Percentiles rank a stretch among this genome's conserved stretches.
Conservation (phyloP, 2,888 invertebrate species). For the Deilephila elpenor region DNA sequence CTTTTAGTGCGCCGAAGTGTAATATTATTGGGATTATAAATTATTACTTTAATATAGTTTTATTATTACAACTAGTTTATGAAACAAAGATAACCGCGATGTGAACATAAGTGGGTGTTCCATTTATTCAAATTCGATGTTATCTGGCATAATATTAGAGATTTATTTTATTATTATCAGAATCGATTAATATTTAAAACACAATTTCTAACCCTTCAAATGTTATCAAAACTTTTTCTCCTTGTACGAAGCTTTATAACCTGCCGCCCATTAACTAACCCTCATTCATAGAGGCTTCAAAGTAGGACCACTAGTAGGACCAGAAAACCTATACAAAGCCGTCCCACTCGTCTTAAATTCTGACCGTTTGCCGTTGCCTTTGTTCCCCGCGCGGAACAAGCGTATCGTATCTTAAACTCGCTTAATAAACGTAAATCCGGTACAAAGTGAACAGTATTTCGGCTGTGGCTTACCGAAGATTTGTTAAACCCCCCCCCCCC, state of each 20-base stretch:
- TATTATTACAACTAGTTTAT: too few species aligned
- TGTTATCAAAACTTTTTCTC: not conserved
- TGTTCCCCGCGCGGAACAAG: slow-evolving; percentile 19
- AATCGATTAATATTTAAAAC: too few species aligned
- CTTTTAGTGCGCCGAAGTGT: not conserved
- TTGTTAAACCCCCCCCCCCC: slow-evolving; percentile 65
- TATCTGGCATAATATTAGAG: too few species aligned
- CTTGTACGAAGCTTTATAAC: not conserved
- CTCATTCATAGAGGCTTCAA: slow-evolving; percentile 14
- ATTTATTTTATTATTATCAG: too few species aligned
- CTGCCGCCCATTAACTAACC: not conserved
- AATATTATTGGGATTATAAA: not conserved
- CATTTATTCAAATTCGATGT: too few species aligned
- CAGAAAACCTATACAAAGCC: slow-evolving; percentile 1
- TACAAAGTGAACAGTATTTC: slow-evolving; percentile 70
- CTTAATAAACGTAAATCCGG: slow-evolving; percentile 74
- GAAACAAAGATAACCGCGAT: too few species aligned
- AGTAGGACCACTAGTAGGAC: too few species aligned
- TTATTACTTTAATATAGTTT: too few species aligned
- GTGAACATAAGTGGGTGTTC: too few species aligned
- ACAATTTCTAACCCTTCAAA: too few species aligned
- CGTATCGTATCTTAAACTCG: slow-evolving; percentile 46
- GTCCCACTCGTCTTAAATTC: slow-evolving; percentile 4
- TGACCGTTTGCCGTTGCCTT: slow-evolving; percentile 19
- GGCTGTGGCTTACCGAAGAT: slow-evolving; percentile 74